Conservation (phyloP, 2,797 vertebrate species). For the Anniella stebbinsi region DNA sequence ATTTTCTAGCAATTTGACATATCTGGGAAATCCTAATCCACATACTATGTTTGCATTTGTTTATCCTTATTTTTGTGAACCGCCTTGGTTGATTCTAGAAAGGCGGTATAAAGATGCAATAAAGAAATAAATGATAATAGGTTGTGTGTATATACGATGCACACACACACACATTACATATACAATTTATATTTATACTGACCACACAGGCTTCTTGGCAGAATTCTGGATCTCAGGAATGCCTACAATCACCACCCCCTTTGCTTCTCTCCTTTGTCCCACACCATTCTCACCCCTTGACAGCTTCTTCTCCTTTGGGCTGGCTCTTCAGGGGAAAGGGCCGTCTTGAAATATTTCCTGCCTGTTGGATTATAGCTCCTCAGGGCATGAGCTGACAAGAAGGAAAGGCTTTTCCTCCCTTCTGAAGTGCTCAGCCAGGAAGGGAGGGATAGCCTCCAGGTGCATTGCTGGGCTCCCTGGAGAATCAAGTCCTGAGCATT, state of each 20-base stretch:
- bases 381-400: not conserved
- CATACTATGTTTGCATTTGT: not conserved
- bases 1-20: not conserved
- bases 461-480: not conserved
- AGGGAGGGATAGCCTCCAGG: not conserved
- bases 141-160: too few relatives aligned
- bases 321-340: not conserved
- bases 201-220: not conserved
- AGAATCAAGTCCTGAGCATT: constrained; percentile 13
- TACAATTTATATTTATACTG: not conserved
- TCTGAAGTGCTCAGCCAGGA: not conserved
- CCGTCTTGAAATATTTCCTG: constrained; percentile 18
- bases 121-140: too few relatives aligned
- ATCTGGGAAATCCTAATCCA: not conserved
- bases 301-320: not conserved
- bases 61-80: too few relatives aligned
- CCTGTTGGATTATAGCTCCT: not conserved
- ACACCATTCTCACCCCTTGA: not conserved
- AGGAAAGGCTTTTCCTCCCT: not conserved
- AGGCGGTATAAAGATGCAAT: not conserved
- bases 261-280: not conserved
- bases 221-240: not conserved
- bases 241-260: not conserved
- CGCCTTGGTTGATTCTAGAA: too few relatives aligned
- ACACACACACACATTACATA: not conserved